Evolutionary conservation across 64 coral and sea anemone species (phyloP), one percentile per base, ranked within the genome.

Genomic region (Astreopora myriophthalma): DNA sequence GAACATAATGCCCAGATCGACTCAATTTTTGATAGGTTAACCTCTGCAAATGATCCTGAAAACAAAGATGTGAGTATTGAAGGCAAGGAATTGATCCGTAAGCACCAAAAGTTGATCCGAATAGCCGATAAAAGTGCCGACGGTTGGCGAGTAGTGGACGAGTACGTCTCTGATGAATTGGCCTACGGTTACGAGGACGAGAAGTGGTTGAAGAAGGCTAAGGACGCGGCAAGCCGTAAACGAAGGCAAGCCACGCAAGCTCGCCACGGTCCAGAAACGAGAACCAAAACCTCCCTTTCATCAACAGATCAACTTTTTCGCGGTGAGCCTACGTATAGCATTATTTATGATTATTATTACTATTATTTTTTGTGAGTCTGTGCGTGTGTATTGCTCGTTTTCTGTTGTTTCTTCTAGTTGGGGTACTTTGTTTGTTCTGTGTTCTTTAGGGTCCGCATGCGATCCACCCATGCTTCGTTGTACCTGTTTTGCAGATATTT

Each of bases 71-170:
- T 78, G 9, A 33, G 78, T 23, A 5, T 62, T 19, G 74, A 89
- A 31, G 87, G 73, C 7, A 89, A 89, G 75, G 87, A 78, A 16
- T 32, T 89, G 22, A 76, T 89, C 30, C 28, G 71, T 10, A 89
- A 89, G 38, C 73, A 74, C 4, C 87, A 89, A 66, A 68, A 89
- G 60, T 42, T 89, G 35, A 89, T 89, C 34, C 26, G 38, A 63
- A 78, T 89, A 34, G 87, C 73, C 30, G 87, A 89, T 48, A 76
- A 89, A 24, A 89, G 52, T 30, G 58, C 34, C 32, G 87, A 89
- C 28, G 87, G 87, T n/a, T 89, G 87, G 87, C 36, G 48, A n/a
- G 87, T 89, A 10, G 87, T 89, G 23, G 87, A 89, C 22, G 72
- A 89, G 38, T 79, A 79, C 32, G 23, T 76, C 5, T 89, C 87